A percentile compares a stretch with the other conserved stretches of the same genome.
Conservation (phyloP, 2,113 vertebrate genomes). For the Anolis carolinensis region DNA sequence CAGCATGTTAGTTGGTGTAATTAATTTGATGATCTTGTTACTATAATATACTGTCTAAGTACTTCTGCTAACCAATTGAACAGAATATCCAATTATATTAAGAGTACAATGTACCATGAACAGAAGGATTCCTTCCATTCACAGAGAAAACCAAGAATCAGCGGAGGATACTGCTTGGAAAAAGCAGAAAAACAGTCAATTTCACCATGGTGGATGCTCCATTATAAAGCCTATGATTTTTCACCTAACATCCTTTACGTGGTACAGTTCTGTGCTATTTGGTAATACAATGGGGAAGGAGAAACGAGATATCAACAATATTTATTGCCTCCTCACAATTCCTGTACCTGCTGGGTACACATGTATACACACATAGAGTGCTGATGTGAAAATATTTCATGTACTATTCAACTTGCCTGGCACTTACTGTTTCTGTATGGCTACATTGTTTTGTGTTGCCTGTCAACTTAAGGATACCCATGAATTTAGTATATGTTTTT, state of each 20-base stretch:
- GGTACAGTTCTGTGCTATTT: neutral
- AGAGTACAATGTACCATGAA: neutral
- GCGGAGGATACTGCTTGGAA: neutral
- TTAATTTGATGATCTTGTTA: constrained; percentile 38
- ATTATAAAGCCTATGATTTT: neutral
- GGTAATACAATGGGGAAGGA: neutral
- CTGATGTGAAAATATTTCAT: no score
- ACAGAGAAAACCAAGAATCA: neutral
- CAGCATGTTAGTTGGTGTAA: constrained; percentile 45
- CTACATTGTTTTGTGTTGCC: no score
- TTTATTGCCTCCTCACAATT: neutral
- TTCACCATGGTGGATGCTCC: neutral
- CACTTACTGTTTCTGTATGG: neutral
- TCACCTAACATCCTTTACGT: neutral
- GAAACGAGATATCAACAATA: neutral
- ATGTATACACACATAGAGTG: no score
- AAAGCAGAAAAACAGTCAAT: neutral
- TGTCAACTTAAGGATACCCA: no score
- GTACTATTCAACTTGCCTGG: neutral
- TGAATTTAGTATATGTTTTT: no score
- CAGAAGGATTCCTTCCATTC: no score
- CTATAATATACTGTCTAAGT: neutral
- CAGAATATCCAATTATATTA: constrained; percentile 19
- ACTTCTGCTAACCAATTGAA: constrained; percentile 20
- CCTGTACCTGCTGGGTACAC: no score